These are phyloP conservation scores for Sebastolobus alascanus DNA, from an alignment of 2,797 vertebrate species.

Conservation along the genomic window DNA sequence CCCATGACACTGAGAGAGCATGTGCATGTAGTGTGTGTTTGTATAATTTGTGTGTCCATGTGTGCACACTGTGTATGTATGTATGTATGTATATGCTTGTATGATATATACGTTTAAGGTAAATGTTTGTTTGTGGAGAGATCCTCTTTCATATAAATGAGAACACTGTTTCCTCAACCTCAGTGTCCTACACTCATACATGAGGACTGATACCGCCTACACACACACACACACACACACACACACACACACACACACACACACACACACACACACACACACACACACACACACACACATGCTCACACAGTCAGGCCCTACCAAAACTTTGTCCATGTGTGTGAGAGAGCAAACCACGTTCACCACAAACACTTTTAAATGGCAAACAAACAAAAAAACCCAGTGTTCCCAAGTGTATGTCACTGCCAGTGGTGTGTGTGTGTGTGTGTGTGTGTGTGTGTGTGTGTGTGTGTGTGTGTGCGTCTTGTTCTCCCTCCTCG, in stretches of 20 bases:
- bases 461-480: slow-evolving; percentile 35
- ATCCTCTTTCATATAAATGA: slow-evolving; percentile 75
- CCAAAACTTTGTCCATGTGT: slow-evolving; percentile 11
- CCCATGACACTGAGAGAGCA: slow-evolving; percentile 40
- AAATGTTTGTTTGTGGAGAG: slow-evolving; percentile 55
- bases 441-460: slow-evolving; percentile 20
- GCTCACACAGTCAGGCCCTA: slow-evolving; percentile 1
- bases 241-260: slow-evolving; percentile 21
- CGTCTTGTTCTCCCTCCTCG: slow-evolving; percentile 3
- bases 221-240: slow-evolving; percentile 23
- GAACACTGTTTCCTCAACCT: slow-evolving; percentile 55
- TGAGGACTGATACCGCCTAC: slow-evolving; percentile 37
- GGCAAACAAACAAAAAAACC: slow-evolving; percentile 6
- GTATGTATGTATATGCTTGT: slow-evolving; percentile 18
- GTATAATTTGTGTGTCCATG: slow-evolving; percentile 27
- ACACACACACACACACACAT: slow-evolving; percentile 8
- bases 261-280: slow-evolving; percentile 25
- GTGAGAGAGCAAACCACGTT: not conserved
- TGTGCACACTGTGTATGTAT: not conserved
- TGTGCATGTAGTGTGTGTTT: slow-evolving; percentile 50
- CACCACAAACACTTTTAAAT: slow-evolving; percentile 30
- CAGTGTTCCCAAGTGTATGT: not conserved
- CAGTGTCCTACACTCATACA: slow-evolving; percentile 53
- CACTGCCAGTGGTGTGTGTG: slow-evolving; percentile 16
- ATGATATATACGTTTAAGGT: slow-evolving; percentile 53